Evolutionary conservation across 2,888 invertebrate species (phyloP).

Genomic region (Antheraea assamensis): DNA sequence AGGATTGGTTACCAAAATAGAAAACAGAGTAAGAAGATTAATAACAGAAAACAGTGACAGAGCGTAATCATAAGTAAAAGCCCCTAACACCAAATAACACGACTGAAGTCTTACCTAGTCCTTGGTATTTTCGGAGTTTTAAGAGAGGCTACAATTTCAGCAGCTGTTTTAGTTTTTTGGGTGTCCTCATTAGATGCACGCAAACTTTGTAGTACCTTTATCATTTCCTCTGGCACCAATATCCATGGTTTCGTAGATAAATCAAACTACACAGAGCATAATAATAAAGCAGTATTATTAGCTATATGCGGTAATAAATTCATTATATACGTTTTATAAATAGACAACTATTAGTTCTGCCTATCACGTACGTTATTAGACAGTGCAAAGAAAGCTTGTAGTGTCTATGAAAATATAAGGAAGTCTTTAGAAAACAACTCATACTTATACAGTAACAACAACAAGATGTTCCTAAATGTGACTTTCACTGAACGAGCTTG

Average conservation of each 20-base stretch:
- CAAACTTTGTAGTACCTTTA: conserved; percentile 83
- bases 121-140: conserved; percentile 72
- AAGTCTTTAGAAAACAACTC: no score
- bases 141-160: conserved; percentile 75
- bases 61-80: neutral
- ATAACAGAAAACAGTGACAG: neutral
- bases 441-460: no score
- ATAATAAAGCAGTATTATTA: neutral
- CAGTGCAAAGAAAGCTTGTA: no score
- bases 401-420: no score
- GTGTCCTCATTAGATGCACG: conserved; percentile 44
- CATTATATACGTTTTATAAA: neutral
- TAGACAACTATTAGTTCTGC: no score
- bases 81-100: neutral
- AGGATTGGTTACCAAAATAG: no score
- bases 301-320: neutral
- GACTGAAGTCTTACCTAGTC: conserved; percentile 60
- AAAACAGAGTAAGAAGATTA: no score
- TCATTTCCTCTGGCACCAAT: conserved; percentile 82
- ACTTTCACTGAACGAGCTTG: no score
- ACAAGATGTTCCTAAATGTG: no score
- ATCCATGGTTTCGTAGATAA: conserved; percentile 85
- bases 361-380: no score
- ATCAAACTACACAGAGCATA: conserved; percentile 81
- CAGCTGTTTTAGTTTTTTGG: conserved; percentile 48